phyloP scores from a whole-genome alignment of 2,888 invertebrate species.

The Gymnoscelis rufifasciata region DNA sequence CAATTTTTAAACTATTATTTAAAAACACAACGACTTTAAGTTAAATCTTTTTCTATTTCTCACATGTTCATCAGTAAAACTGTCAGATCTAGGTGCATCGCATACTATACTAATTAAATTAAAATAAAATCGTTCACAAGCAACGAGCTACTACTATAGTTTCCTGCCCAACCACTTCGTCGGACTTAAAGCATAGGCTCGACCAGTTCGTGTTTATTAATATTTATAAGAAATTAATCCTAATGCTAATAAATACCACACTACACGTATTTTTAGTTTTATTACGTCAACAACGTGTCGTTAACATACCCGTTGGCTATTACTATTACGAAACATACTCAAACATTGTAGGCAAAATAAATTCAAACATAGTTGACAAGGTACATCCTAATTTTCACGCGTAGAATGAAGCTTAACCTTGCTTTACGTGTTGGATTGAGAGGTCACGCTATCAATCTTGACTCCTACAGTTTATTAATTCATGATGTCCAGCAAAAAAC shows the following conservation, averaged over 20 bases:
- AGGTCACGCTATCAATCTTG: conserved; percentile 23
- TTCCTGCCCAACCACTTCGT: neutral
- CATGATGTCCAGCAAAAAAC: neutral
- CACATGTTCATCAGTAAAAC: too few relatives aligned
- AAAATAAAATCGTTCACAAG: too few relatives aligned
- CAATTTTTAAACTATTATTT: too few relatives aligned
- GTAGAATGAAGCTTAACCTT: conserved; percentile 12
- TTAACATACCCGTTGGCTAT: conserved; percentile 3
- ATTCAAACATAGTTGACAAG: neutral
- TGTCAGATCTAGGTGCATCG: too few relatives aligned
- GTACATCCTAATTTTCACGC: neutral
- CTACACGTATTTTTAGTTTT: conserved; percentile 9
- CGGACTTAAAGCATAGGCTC: neutral
- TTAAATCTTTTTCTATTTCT: too few relatives aligned
- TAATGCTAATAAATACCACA: conserved; percentile 8
- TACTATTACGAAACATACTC: conserved; percentile 9
- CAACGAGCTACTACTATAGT: too few relatives aligned
- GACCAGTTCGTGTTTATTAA: conserved; percentile 12
- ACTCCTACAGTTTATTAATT: conserved; percentile 10
- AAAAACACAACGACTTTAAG: too few relatives aligned
- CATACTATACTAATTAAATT: too few relatives aligned
- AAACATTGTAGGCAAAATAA: conserved; percentile 1
- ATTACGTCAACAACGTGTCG: conserved; percentile 14
- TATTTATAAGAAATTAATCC: conserved; percentile 8
- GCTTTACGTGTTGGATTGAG: conserved; percentile 15